A percentile compares a stretch with the other conserved stretches of the same genome.
Conservation (phyloP, 2,888 invertebrate genomes). For the Noctua janthina region DNA sequence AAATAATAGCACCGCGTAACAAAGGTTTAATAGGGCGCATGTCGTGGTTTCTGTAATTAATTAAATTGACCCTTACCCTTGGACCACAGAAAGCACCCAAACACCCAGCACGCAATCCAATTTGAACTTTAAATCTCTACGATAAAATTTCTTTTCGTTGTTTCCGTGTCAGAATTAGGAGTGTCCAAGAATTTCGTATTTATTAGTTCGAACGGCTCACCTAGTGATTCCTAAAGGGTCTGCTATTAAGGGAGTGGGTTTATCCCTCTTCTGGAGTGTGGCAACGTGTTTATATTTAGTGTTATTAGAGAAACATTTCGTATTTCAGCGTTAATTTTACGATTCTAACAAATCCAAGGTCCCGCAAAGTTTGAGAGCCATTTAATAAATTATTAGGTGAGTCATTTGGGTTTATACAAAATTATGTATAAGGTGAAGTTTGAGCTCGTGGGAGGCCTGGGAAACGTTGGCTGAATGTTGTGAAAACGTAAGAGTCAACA, state of each 20-base stretch:
- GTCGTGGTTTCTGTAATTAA: constrained; percentile 85
- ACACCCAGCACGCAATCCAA: constrained; percentile 68
- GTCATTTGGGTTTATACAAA: constrained; percentile 41
- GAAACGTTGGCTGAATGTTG: constrained; percentile 35
- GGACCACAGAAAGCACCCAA: constrained; percentile 75
- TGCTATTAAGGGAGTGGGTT: constrained; percentile 77
- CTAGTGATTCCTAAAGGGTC: constrained; percentile 82
- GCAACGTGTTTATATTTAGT: constrained; percentile 77
- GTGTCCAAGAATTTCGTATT: constrained; percentile 81
- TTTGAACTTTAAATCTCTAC: constrained; percentile 73
- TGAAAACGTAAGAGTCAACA: constrained; percentile 46
- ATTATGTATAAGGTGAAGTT: constrained; percentile 24
- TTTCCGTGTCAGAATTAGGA: constrained; percentile 69
- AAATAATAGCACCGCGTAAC: constrained; percentile 79
- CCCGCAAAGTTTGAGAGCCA: constrained; percentile 39
- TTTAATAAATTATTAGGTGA: constrained; percentile 56
- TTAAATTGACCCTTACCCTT: constrained; percentile 85
- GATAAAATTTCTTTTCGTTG: constrained; percentile 70
- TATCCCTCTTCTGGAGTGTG: constrained; percentile 72
- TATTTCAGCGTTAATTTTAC: constrained; percentile 64
- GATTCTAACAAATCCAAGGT: constrained; percentile 56
- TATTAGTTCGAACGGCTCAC: constrained; percentile 80
- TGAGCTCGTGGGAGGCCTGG: constrained; percentile 33
- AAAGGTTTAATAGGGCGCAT: constrained; percentile 84
- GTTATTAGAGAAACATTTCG: constrained; percentile 69